Evolutionary conservation across 2,113 vertebrate species (phyloP).

Genomic region (Epinephelus moara): DNA sequence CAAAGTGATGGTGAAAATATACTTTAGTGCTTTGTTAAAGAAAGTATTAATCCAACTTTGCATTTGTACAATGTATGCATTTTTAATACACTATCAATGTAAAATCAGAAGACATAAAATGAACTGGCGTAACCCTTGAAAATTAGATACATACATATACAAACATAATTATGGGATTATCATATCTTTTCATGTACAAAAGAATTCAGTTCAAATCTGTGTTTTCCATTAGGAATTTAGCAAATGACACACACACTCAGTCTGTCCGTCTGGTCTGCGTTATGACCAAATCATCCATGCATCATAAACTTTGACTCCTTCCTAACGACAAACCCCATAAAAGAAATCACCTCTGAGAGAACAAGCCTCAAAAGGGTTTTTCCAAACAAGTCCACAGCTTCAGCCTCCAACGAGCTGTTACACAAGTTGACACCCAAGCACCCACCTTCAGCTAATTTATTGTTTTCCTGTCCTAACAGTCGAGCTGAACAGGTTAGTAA

Average conservation of each 20-base stretch:
- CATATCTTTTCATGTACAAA: neutral
- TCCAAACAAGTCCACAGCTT: conserved; percentile 18
- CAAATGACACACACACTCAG: neutral
- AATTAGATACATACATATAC: no score
- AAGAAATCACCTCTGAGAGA: conserved; percentile 61
- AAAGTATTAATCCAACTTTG: no score
- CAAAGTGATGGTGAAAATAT: no score
- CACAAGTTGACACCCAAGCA: conserved; percentile 27
- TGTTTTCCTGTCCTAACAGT: conserved; percentile 17
- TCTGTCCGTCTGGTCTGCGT: neutral
- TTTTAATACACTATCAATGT: neutral
- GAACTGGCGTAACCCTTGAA: neutral
- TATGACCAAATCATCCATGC: conserved; percentile 40
- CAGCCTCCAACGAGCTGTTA: conserved; percentile 44
- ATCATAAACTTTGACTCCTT: conserved; percentile 64
- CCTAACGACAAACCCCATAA: conserved; percentile 47
- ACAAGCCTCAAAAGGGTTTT: conserved; percentile 31
- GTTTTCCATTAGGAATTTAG: neutral
- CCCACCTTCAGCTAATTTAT: conserved; percentile 32
- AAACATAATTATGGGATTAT: neutral
- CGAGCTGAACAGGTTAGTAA: conserved; percentile 46
- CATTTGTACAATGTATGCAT: no score
- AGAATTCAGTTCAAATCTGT: neutral
- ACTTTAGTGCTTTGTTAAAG: no score
- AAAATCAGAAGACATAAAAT: no score